Conservation (phyloP, 2,888 invertebrate genomes). For the Ochropleura plecta region DNA sequence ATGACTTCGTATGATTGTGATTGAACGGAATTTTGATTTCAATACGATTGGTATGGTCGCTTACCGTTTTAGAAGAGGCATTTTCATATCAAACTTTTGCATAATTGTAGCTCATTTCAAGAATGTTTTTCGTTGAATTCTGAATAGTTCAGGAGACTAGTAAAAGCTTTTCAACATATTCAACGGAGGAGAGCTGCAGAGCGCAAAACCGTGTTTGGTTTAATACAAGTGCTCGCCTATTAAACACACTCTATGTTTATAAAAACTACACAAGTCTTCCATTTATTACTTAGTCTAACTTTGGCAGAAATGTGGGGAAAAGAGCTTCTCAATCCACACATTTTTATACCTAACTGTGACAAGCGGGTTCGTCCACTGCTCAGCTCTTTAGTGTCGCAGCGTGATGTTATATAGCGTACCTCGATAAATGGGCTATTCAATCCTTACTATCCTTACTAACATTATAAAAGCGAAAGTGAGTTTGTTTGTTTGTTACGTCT, state of each 20-base stretch:
- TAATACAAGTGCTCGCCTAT: slow-evolving; percentile 20
- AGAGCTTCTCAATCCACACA: neutral
- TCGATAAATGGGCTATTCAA: too few species aligned
- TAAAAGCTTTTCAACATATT: slow-evolving; percentile 29
- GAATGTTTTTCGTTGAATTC: neutral
- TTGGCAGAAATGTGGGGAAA: neutral
- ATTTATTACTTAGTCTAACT: slow-evolving; percentile 34
- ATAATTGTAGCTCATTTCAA: neutral
- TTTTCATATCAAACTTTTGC: too few species aligned
- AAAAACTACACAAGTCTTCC: slow-evolving; percentile 37
- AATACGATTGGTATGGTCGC: slow-evolving; percentile 13
- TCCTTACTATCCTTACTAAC: too few species aligned
- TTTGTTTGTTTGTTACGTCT: too few species aligned
- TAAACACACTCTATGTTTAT: slow-evolving; percentile 21
- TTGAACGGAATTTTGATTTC: slow-evolving; percentile 51
- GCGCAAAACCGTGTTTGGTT: slow-evolving; percentile 36
- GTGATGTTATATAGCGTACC: too few species aligned
- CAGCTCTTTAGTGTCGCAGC: too few species aligned
- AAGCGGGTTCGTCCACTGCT: too few species aligned
- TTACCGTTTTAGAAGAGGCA: neutral
- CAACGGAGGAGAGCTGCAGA: slow-evolving; percentile 18
- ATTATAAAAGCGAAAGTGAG: too few species aligned
- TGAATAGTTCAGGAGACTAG: slow-evolving; percentile 13
- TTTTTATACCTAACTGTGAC: neutral
- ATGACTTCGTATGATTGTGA: slow-evolving; percentile 48